Conservation (phyloP, 2,797 vertebrate genomes). For the Esox masquinongy region DNA sequence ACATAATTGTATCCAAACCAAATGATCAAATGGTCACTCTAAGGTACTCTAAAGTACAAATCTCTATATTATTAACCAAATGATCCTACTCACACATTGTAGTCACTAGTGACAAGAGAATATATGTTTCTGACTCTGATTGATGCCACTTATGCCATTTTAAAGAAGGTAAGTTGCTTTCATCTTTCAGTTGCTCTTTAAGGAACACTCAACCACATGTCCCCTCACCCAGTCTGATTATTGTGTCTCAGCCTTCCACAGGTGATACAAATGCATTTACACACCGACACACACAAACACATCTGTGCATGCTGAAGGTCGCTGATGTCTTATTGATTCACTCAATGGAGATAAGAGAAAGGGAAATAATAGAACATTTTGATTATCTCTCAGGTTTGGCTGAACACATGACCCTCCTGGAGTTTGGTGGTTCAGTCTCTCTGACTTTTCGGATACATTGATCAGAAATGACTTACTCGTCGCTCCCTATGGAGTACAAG, state of each 20-base stretch:
- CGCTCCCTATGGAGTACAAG: background rate
- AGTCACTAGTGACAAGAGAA: too few species aligned
- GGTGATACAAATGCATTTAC: background rate
- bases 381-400: background rate
- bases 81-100: too few species aligned
- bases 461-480: background rate
- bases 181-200: slow-evolving; percentile 42
- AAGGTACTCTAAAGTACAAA: too few species aligned
- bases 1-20: too few species aligned
- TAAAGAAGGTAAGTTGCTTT: too few species aligned
- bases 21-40: too few species aligned
- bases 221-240: slow-evolving; percentile 26
- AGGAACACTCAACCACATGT: slow-evolving; percentile 12
- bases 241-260: slow-evolving; percentile 1
- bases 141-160: too few species aligned
- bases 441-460: background rate
- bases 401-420: background rate
- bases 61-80: too few species aligned
- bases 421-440: background rate
- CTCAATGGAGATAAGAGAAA: background rate
- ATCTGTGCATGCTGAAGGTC: background rate
- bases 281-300: background rate
- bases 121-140: too few species aligned
- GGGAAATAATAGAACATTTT: background rate
- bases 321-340: background rate